Evolutionary conservation across 2,888 invertebrate genomes (phyloP).

Genomic region (Rhingia campestris): DNA sequence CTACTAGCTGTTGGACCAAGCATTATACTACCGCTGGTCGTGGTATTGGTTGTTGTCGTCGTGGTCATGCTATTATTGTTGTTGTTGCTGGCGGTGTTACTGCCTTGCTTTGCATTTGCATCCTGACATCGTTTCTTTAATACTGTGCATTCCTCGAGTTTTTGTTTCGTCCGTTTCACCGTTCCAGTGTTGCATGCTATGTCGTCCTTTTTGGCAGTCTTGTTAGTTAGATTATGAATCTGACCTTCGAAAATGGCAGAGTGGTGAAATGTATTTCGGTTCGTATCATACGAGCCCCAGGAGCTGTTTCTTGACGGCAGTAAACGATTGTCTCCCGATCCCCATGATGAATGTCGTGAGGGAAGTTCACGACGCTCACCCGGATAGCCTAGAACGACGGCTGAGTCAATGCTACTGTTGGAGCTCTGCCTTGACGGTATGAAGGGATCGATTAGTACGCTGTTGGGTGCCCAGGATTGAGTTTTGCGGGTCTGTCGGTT

Average conservation of each 20-base stretch:
- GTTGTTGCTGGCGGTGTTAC: conserved; percentile 19
- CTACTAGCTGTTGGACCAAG: conserved; percentile 61
- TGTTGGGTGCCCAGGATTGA: conserved; percentile 81
- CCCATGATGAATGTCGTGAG: conserved; percentile 92
- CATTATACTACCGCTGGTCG: conserved; percentile 57
- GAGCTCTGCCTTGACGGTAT: conserved; percentile 74
- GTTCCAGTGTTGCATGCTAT: conserved; percentile 85
- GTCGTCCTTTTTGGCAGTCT: conserved; percentile 83
- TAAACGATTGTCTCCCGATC: conserved; percentile 87
- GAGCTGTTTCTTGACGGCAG: conserved; percentile 88
- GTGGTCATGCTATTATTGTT: conserved; percentile 16
- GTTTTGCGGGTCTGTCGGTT: conserved; percentile 78
- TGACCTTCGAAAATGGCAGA: conserved; percentile 82
- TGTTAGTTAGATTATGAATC: conserved; percentile 80
- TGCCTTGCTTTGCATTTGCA: conserved; percentile 74
- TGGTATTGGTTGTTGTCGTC: conserved; percentile 49
- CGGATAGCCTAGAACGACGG: conserved; percentile 85
- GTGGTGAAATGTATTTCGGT: conserved; percentile 79
- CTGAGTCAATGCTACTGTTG: conserved; percentile 77
- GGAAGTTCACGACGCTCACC: conserved; percentile 85
- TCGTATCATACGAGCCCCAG: conserved; percentile 88
- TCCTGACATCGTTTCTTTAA: conserved; percentile 81
- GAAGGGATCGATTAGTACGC: conserved; percentile 70
- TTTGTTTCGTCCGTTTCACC: conserved; percentile 88
- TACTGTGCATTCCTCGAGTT: conserved; percentile 85